Evolutionary conservation across 2,797 vertebrate genomes (phyloP).

Genomic region (Catamblyrhynchus diadema): DNA sequence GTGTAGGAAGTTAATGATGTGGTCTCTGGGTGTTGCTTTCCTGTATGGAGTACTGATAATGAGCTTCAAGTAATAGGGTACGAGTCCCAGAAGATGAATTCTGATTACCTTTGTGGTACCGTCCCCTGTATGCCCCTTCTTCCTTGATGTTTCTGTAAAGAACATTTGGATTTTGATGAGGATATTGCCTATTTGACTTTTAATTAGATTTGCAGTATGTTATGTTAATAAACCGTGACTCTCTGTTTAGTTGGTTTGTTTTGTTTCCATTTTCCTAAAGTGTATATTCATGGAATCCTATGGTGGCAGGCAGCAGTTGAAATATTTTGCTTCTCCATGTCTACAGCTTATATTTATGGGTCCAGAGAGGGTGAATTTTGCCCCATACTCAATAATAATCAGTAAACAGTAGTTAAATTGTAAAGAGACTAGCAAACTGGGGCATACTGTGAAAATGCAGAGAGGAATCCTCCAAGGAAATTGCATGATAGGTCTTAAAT

Average conservation of each 20-base stretch:
- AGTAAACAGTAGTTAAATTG: slow-evolving; percentile 43
- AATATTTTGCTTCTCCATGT: background rate
- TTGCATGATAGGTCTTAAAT: slow-evolving; percentile 20
- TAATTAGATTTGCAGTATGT: slow-evolving; percentile 76
- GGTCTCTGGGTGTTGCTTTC: slow-evolving; percentile 84
- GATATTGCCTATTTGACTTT: slow-evolving; percentile 74
- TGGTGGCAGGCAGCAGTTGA: background rate
- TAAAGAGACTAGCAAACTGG: slow-evolving; percentile 20
- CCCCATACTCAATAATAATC: slow-evolving; percentile 36
- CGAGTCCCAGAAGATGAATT: slow-evolving; percentile 87
- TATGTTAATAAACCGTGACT: slow-evolving; percentile 63
- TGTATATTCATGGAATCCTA: background rate
- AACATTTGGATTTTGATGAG: slow-evolving; percentile 78
- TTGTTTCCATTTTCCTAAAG: slow-evolving; percentile 6
- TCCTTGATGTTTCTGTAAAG: slow-evolving; percentile 79
- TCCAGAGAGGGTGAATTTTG: slow-evolving; percentile 14
- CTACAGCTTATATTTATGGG: background rate
- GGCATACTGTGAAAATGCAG: slow-evolving; percentile 16
- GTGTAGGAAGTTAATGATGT: slow-evolving; percentile 85
- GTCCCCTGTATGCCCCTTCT: slow-evolving; percentile 69
- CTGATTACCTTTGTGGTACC: slow-evolving; percentile 86
- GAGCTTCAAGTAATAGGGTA: slow-evolving; percentile 86
- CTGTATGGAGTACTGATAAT: slow-evolving; percentile 86
- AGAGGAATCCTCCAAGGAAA: slow-evolving; percentile 27
- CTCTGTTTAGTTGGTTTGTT: background rate